A percentile compares a stretch with the other conserved stretches of the same genome.
Conservation (phyloP, 2,888 invertebrate genomes). For the Ethmia dodecea region DNA sequence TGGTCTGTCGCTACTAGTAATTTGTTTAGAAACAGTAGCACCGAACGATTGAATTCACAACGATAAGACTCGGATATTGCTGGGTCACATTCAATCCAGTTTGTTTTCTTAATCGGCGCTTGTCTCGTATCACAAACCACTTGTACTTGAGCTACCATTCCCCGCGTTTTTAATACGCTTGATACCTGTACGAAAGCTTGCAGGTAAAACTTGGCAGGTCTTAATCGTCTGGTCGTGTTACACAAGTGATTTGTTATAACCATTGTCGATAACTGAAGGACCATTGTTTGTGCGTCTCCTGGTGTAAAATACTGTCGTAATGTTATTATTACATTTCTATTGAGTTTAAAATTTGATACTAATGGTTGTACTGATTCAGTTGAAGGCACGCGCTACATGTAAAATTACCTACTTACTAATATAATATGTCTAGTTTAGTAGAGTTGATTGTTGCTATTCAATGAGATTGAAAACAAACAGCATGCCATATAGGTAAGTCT, state of each 20-base stretch:
- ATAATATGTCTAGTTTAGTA: no score
- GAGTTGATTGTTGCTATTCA: no score
- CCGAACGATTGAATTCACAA: slow-evolving; percentile 37
- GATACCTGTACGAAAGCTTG: slow-evolving; percentile 13
- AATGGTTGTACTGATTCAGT: no score
- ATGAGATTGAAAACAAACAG: no score
- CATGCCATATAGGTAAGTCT: no score
- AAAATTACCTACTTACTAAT: no score
- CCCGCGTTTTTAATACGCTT: slow-evolving; percentile 14
- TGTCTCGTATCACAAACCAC: slow-evolving; percentile 38
- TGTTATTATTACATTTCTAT: slow-evolving; percentile 32
- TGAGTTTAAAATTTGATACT: slow-evolving; percentile 25
- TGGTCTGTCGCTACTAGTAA: background rate
- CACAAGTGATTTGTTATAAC: slow-evolving; percentile 53
- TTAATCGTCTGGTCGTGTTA: slow-evolving; percentile 32
- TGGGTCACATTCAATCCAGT: slow-evolving; percentile 41
- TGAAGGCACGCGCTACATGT: no score
- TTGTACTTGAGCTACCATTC: slow-evolving; percentile 24
- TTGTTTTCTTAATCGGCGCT: slow-evolving; percentile 60
- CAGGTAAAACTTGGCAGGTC: slow-evolving; percentile 36
- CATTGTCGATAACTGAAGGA: slow-evolving; percentile 51
- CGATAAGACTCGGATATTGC: slow-evolving; percentile 46
- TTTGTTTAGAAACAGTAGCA: slow-evolving; percentile 24
- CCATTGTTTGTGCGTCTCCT: slow-evolving; percentile 53
- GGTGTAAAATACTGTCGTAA: slow-evolving; percentile 46